Evolutionary conservation across 30 jellyfish, hydroid and myxozoan genomes (phyloP), one percentile per base, ranked within the genome.

Genomic region (Aurelia coerulea): DNA sequence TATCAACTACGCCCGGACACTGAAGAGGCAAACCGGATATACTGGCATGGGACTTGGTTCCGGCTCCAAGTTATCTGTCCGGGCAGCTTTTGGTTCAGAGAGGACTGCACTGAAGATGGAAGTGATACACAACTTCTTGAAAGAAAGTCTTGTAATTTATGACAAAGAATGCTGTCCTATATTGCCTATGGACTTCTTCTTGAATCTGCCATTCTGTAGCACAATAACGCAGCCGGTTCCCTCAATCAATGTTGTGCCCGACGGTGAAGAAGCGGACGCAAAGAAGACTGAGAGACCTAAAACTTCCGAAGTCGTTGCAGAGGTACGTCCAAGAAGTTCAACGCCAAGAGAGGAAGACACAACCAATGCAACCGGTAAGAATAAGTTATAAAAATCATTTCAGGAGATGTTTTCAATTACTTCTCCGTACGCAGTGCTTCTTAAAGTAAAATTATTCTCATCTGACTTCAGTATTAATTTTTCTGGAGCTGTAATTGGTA

Each of bases 101-200:
- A 64, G 83, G 69, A 58, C 80, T 42, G 78, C 87, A 13, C 49
- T 82, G 64, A 90, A 90, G 79, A 34, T 81, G 68, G 52, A 41
- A 49, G 58, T 74, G n/a, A 71, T 85, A 51, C 90, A 80, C 42
- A 49, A 62, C 37, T 91, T 63, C 62, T 62, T 91, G 53, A 67
- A 41, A 23, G 91, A 84, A 34, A 65, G 86, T 34, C 65, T 91
- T 63, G 46, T 68, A 33, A 71, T 79, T 18, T 91, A 78, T 81
- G 94, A 86, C 19, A 81, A 71, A 41, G 98, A 91, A 68, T 91
- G 98, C 84, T 85, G 96, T 59, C 96, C 98, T 3, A 78, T 84
- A 16, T 65, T 91, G 65, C 98, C 98, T 6, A 77, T 81, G 42
- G 96, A 91, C 34, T 72, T 73, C 29, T 65, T 89, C 64, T 17